phyloP scores from a whole-genome alignment of 2,888 invertebrate genomes.

The Meiosimyza decipiens region DNA sequence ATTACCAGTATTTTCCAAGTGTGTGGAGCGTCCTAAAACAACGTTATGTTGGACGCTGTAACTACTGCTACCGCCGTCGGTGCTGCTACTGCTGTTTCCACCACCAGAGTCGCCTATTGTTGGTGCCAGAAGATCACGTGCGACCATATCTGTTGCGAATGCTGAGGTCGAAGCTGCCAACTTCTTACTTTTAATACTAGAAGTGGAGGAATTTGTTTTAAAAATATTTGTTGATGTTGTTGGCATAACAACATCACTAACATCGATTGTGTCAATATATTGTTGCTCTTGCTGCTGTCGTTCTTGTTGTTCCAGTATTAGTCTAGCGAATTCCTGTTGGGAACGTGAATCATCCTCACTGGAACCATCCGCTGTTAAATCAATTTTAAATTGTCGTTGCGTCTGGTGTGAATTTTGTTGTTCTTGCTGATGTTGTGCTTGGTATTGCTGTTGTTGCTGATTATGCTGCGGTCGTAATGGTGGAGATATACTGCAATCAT shows the following conservation, averaged over 20 bases:
- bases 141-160: slow-evolving; percentile 39
- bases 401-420: slow-evolving; percentile 29
- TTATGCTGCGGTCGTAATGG: slow-evolving; percentile 44
- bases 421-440: slow-evolving; percentile 41
- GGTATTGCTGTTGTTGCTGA: slow-evolving; percentile 38
- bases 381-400: slow-evolving; percentile 17
- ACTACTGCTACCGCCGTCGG: slow-evolving; percentile 39
- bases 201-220: slow-evolving; percentile 32
- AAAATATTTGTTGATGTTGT: slow-evolving; percentile 42
- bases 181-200: slow-evolving; percentile 44
- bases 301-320: slow-evolving; percentile 35
- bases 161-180: slow-evolving; percentile 25
- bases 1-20: not conserved
- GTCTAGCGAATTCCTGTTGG: slow-evolving; percentile 37
- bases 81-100: slow-evolving; percentile 35
- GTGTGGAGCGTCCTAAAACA: not conserved
- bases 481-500: slow-evolving; percentile 54
- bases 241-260: slow-evolving; percentile 35
- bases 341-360: slow-evolving; percentile 41
- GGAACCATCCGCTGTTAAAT: slow-evolving; percentile 38
- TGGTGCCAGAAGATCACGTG: slow-evolving; percentile 42
- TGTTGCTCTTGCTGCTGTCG: slow-evolving; percentile 47
- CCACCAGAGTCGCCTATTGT: slow-evolving; percentile 41
- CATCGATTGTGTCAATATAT: slow-evolving; percentile 20
- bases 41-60: slow-evolving; percentile 8